Base-by-base conservation (phyloP, 2,113 vertebrate genomes). In the Pseudonaja textilis region DNA sequence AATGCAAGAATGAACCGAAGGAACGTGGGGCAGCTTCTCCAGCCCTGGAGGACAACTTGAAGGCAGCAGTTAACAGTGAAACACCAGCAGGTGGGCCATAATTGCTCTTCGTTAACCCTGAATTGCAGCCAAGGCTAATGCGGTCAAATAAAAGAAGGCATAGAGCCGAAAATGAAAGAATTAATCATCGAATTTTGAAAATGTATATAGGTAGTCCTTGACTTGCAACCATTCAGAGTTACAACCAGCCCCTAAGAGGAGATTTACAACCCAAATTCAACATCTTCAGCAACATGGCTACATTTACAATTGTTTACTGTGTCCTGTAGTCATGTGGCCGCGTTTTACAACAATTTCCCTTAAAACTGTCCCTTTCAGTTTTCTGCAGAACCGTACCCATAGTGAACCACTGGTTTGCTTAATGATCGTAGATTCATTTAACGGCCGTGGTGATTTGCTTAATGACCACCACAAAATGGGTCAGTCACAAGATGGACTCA, bases 1-100 rank as follows among this genome's bases (percentile, higher is more conserved):
- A 97, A 93, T 96, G 25, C 88, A 98, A 97, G 94, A 97, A 98
- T 0, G 95, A 97, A 0, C 98, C 97, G 93, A 98, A 97, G 95
- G 97, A 97, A 91, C 95, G 56, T 89, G 96, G 97, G n/a, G 45
- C 29, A 0, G 95, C 94, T 4, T 96, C 97, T 22, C 89, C 97
- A 0, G 89, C 96, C 56, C 98, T 97, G 0, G 97, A 98, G 0
- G 98, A 98, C 45, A 64, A 95, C 12, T 94, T 92, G 85, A 96
- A 88, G 85, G 54, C 94, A 56, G 61, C 91, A 0, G 91, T n/a
- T 20, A 69, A 20, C 42, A 45, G 18, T 0, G 93, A 92, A n/a
- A 25, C 42, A 59, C 61, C 94, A 0, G 0, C 89, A 59, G 95
- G 96, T 34, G n/a, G 29, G 87, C 4, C 5, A 1, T 81, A 22